phyloP scores from a whole-genome alignment of 2,113 vertebrate species.

The Pseudopodoces humilis region DNA sequence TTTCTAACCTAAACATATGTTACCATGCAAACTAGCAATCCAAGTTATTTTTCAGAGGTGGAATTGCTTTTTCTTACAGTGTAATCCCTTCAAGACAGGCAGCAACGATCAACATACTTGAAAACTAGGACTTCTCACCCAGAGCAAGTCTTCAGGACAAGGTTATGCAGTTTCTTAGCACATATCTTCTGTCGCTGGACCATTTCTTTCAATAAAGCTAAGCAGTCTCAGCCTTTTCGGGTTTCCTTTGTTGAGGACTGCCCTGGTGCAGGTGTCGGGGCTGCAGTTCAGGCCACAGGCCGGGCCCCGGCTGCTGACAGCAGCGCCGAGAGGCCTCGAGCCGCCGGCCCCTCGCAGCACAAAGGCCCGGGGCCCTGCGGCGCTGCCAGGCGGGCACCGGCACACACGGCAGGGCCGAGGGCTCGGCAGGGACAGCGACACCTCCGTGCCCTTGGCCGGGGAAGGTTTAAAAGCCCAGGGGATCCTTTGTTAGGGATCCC shows the following conservation, averaged over 20 bases:
- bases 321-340: fast-evolving
- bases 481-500: background rate
- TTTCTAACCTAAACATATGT: background rate
- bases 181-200: fast-evolving
- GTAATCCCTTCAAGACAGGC: background rate
- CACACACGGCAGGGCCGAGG: background rate
- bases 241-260: background rate
- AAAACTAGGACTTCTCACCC: background rate
- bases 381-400: too few relatives aligned
- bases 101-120: background rate
- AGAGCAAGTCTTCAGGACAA: background rate
- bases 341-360: fast-evolving
- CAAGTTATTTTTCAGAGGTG: background rate
- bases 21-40: background rate
- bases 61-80: background rate
- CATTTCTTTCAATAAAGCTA: background rate
- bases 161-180: background rate
- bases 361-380: background rate
- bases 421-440: background rate
- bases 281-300: background rate
- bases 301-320: background rate
- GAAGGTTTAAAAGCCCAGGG: background rate
- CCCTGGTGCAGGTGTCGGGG: fast-evolving
- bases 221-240: background rate
- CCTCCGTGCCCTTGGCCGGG: background rate